phyloP scores from a whole-genome alignment of 2,888 invertebrate genomes.

The Carpatolechia fugitivella region DNA sequence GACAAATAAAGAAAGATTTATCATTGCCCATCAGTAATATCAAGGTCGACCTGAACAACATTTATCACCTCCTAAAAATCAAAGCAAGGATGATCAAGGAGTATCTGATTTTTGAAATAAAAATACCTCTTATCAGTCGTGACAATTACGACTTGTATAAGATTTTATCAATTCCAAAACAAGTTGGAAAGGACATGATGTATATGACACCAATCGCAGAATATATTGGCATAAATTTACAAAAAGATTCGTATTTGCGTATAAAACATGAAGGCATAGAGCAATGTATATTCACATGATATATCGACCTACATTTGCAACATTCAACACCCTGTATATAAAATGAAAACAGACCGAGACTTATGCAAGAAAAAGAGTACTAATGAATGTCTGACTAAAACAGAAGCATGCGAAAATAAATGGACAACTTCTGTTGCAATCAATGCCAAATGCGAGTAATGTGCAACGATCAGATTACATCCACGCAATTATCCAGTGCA shows the following conservation, averaged over 20 bases:
- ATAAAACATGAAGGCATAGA: not conserved
- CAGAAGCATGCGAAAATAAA: not conserved
- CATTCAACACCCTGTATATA: not conserved
- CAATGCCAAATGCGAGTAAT: not conserved
- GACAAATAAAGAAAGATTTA: conserved; percentile 18
- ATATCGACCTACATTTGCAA: not conserved
- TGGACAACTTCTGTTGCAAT: not conserved
- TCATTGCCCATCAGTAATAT: conserved; percentile 19
- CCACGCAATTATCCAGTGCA: not conserved
- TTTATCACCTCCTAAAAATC: conserved; percentile 22
- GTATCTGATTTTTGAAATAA: conserved; percentile 14
- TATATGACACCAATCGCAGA: not conserved
- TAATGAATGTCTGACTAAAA: not conserved
- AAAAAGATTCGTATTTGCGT: not conserved
- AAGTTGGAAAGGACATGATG: not conserved
- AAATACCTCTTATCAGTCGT: conserved; percentile 9
- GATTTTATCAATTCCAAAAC: not conserved
- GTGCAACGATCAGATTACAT: not conserved
- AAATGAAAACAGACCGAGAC: not conserved
- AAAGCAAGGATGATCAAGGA: conserved; percentile 10
- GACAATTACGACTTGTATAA: not conserved
- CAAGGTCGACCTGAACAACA: conserved; percentile 12
- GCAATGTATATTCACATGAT: not conserved
- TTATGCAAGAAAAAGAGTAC: not conserved
- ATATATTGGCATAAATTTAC: not conserved